These are phyloP conservation scores for Grallaria varia DNA, from an alignment of 2,113 vertebrate species.

Conservation along the genomic window DNA sequence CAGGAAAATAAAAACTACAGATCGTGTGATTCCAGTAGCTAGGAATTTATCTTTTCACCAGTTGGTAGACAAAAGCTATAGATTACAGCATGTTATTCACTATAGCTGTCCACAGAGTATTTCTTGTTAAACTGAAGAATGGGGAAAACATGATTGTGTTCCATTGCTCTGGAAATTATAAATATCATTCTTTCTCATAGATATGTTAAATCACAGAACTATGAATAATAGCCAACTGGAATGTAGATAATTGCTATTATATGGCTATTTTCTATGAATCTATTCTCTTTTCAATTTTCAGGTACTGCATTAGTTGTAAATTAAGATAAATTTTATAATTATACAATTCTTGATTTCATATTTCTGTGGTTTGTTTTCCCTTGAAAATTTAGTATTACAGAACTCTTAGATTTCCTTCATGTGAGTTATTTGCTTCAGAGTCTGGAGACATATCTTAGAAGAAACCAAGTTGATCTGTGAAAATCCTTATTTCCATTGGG, in stretches of 20 bases:
- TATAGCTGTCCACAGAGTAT: background rate
- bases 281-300: background rate
- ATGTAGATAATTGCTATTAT: background rate
- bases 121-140: background rate
- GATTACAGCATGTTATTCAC: background rate
- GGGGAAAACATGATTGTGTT: background rate
- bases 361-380: background rate
- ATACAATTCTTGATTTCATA: background rate
- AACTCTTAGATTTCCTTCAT: background rate
- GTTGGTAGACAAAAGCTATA: background rate
- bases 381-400: background rate
- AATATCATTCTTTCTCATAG: background rate
- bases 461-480: conserved; percentile 68
- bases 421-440: conserved; percentile 20
- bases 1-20: background rate
- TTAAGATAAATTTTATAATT: background rate
- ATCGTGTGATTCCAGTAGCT: background rate
- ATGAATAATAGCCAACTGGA: background rate
- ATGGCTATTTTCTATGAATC: background rate
- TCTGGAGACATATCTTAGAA: conserved; percentile 48
- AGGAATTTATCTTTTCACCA: background rate
- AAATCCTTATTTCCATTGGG: conserved; percentile 73
- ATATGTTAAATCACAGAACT: background rate
- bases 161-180: background rate
- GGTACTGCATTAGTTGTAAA: background rate